Evolutionary conservation across 2,888 invertebrate genomes (phyloP).

Genomic region (Girardia tigrina): DNA sequence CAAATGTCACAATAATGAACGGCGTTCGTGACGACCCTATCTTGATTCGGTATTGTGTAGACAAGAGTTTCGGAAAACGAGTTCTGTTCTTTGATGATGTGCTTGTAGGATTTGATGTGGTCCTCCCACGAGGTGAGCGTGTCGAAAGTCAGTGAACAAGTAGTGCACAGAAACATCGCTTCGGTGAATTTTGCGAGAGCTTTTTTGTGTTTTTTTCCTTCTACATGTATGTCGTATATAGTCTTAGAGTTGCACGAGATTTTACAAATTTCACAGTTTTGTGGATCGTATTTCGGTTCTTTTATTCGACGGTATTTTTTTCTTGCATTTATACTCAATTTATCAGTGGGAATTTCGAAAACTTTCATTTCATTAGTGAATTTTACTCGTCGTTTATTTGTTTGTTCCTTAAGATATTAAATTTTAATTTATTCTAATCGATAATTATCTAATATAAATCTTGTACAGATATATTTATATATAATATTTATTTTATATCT

Average conservation of each 20-base stretch:
- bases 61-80: neutral
- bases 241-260: neutral
- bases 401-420: neutral
- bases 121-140: neutral
- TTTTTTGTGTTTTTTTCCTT: neutral
- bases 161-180: neutral
- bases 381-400: neutral
- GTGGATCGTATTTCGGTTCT: neutral
- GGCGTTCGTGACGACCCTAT: neutral
- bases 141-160: neutral
- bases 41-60: neutral
- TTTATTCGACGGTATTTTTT: neutral
- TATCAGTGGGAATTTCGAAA: neutral
- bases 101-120: neutral
- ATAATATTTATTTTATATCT: no score
- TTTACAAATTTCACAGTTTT: slow-evolving; percentile 1
- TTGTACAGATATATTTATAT: no score
- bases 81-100: neutral
- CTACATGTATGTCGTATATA: neutral
- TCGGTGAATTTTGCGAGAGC: neutral
- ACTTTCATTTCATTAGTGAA: neutral
- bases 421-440: neutral
- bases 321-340: neutral
- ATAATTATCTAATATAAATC: no score
- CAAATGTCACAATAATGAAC: slow-evolving; percentile 1